These are phyloP conservation scores for Gracilinanus agilis DNA, from an alignment of 2,113 vertebrate species.

Conservation along the genomic window DNA sequence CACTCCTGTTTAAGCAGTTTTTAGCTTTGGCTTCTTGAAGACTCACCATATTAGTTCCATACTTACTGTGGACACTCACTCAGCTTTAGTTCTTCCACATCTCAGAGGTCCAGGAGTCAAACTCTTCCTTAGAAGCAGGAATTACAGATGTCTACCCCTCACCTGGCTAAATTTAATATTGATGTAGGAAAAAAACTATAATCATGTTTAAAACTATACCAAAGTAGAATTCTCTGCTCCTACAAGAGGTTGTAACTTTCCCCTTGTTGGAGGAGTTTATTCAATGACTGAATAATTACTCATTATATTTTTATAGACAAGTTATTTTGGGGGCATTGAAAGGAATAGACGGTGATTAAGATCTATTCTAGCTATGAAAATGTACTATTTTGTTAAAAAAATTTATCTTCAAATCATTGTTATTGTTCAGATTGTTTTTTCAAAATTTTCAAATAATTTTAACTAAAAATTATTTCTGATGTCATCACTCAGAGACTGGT, in stretches of 20 bases:
- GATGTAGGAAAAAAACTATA: not conserved
- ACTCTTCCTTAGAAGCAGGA: not conserved
- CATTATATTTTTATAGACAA: not conserved
- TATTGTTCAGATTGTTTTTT: not conserved
- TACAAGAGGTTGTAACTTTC: not conserved
- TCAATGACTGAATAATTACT: not conserved
- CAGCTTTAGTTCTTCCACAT: not conserved
- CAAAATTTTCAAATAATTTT: not conserved
- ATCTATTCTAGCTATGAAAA: not conserved
- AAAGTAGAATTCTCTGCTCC: not conserved
- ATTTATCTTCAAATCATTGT: not conserved
- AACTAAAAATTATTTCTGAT: not conserved
- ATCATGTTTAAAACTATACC: not conserved
- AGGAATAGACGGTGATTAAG: not conserved
- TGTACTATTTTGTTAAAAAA: not conserved
- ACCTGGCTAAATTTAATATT: not conserved
- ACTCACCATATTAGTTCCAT: not conserved
- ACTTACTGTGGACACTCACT: not conserved
- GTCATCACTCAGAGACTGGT: not conserved
- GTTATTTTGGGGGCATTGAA: not conserved
- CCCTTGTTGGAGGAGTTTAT: not conserved
- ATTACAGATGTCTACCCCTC: not conserved
- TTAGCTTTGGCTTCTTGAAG: not conserved
- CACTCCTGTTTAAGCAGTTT: not conserved
- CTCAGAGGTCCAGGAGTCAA: not conserved